Evolutionary conservation across 2,113 vertebrate genomes (phyloP).

Genomic region (Glaucomys volans): DNA sequence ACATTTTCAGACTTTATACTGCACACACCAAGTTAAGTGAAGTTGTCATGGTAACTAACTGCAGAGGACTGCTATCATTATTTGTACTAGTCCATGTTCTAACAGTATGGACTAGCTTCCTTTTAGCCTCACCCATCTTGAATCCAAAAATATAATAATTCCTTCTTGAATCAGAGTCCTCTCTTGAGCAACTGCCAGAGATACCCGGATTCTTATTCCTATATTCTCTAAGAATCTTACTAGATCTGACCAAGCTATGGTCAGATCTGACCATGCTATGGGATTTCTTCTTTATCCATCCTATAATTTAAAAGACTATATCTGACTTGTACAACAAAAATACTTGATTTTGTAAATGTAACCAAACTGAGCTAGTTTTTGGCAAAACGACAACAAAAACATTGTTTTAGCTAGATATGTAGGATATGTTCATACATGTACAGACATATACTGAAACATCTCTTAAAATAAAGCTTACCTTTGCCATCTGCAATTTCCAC

Average conservation of each 20-base stretch:
- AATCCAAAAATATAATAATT: background rate
- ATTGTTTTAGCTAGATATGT: background rate
- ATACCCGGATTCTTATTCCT: background rate
- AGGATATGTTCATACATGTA: background rate
- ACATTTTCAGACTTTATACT: conserved; percentile 40
- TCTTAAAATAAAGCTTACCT: background rate
- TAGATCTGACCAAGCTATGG: background rate
- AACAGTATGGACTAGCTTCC: background rate
- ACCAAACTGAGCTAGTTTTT: background rate
- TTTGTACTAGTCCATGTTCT: background rate
- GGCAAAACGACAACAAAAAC: background rate
- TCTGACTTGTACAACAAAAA: background rate
- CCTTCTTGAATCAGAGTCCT: background rate
- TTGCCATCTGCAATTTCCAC: background rate
- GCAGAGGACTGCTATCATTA: background rate
- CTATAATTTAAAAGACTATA: conserved; percentile 37
- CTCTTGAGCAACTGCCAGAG: background rate
- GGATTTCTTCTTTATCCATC: background rate
- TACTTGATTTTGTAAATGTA: background rate
- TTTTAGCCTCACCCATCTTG: background rate
- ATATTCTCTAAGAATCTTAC: background rate
- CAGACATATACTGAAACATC: background rate
- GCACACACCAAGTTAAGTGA: conserved; percentile 46
- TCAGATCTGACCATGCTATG: background rate
- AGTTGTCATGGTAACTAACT: conserved; percentile 65